Base-by-base conservation (phyloP, 2,888 invertebrate species). In the Ditula angustiorana region DNA sequence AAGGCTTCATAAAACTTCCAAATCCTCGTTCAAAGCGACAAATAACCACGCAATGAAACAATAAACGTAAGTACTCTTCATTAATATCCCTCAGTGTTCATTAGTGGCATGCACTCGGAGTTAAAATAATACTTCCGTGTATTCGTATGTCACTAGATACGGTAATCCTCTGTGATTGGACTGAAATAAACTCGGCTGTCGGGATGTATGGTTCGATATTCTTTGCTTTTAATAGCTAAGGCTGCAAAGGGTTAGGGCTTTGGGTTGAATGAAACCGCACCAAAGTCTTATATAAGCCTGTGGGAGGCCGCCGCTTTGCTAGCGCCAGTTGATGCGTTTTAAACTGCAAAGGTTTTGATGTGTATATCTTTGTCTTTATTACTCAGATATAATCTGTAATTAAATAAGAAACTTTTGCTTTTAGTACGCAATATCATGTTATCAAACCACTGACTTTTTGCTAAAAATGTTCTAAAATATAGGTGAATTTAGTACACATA, bases 11-110 rank as follows among this genome's bases (percentile, higher is more conserved):
- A 46, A 55, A 35, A 55, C 30, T 50, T 28, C 19, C 41, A 16
- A 44, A 53, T 67, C 58, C 58, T 67, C 62, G 64, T 70, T 61
- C 55, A 30, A 47, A 16, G 26, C 49, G 5, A 61, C 49, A 55
- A 65, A 65, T 56, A 44, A 41, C 49, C 16, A 24, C 49, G 30
- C 57, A 62, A 61, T 66, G 37, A 50, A 61, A 52, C 58, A 53
- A 30, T 50, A 44, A 41, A 44, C 37, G 49, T 33, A 49, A 55
- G 61, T 66, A 62, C 62, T 56, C 53, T 47, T 66, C 65, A 66
- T 68, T 68, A 66, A 68, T 67, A 56, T 60, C 60, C 59, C 58
- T 53, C 59, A 59, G 53, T 53, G 65, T 68, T 68, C 67, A 70
- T 70, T 67, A 70, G 67, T 62, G 49, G 46, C 33, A 47, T 30